Evolutionary conservation across 2,113 vertebrate genomes (phyloP).

Genomic region (Gopherus evgoodei): DNA sequence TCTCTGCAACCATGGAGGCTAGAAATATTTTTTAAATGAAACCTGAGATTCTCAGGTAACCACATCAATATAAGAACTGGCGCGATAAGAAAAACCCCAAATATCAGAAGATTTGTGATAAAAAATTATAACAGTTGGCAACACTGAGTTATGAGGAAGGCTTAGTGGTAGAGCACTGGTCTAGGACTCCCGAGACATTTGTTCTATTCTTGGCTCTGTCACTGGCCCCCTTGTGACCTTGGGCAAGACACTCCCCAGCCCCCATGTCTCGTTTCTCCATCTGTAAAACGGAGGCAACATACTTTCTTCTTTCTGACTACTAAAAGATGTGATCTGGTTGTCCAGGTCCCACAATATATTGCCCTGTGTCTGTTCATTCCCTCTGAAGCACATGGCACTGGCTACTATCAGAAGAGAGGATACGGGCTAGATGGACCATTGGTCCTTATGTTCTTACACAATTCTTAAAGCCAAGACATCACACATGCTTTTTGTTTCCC

Average conservation of each 20-base stretch:
- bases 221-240: background rate
- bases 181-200: background rate
- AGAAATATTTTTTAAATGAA: background rate
- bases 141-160: background rate
- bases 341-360: background rate
- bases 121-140: fast-evolving
- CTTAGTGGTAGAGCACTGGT: background rate
- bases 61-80: background rate
- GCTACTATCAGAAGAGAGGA: background rate
- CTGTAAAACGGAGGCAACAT: background rate
- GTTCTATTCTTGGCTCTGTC: background rate
- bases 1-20: background rate
- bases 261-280: background rate
- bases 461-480: background rate
- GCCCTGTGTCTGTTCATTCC: background rate
- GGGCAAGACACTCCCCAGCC: background rate
- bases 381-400: too few relatives aligned
- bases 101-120: fast-evolving
- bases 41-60: background rate
- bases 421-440: background rate
- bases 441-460: background rate
- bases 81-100: background rate
- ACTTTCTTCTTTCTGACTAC: background rate
- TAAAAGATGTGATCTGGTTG: too few relatives aligned
- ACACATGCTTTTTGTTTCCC: fast-evolving